Evolutionary conservation across 2,888 invertebrate species (phyloP).

Genomic region (Pseudanteris insignis): DNA sequence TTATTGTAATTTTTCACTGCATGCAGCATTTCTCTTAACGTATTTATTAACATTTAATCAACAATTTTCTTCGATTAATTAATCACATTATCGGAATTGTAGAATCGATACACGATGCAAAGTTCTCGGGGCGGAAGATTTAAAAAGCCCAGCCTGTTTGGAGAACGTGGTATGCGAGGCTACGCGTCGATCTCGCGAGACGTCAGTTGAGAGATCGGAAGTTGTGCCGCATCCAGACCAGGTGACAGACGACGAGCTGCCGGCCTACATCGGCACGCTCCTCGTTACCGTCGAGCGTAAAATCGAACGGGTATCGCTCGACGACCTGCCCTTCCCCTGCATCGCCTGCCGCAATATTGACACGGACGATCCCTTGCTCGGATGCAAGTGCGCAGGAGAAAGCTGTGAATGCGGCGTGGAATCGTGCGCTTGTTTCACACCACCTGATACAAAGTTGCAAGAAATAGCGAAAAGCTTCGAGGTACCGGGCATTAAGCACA

Average conservation of each 20-base stretch:
- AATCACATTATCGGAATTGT: neutral
- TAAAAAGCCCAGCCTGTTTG: constrained; percentile 58
- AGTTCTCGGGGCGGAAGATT: constrained; percentile 54
- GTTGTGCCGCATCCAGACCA: constrained; percentile 52
- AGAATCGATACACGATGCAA: constrained; percentile 56
- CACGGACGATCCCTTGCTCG: constrained; percentile 62
- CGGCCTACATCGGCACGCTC: constrained; percentile 73
- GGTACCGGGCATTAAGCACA: constrained; percentile 76
- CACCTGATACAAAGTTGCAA: constrained; percentile 53
- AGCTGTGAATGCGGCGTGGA: constrained; percentile 57
- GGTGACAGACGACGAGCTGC: constrained; percentile 69
- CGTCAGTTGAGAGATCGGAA: constrained; percentile 38
- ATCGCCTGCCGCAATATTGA: constrained; percentile 66
- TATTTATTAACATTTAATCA: too few relatives aligned
- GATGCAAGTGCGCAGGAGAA: constrained; percentile 61
- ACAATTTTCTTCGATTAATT: too few relatives aligned
- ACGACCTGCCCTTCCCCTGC: constrained; percentile 74
- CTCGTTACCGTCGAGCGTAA: constrained; percentile 76
- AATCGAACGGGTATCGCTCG: constrained; percentile 74
- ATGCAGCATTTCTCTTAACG: too few relatives aligned
- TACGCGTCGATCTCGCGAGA: constrained; percentile 36
- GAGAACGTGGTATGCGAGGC: constrained; percentile 51
- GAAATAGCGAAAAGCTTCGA: constrained; percentile 70
- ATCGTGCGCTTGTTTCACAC: constrained; percentile 51
- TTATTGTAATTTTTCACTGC: too few relatives aligned